These are phyloP conservation scores for Rhynchopsitta pachyrhyncha DNA, from an alignment of 2,113 vertebrate species.

Conservation along the genomic window DNA sequence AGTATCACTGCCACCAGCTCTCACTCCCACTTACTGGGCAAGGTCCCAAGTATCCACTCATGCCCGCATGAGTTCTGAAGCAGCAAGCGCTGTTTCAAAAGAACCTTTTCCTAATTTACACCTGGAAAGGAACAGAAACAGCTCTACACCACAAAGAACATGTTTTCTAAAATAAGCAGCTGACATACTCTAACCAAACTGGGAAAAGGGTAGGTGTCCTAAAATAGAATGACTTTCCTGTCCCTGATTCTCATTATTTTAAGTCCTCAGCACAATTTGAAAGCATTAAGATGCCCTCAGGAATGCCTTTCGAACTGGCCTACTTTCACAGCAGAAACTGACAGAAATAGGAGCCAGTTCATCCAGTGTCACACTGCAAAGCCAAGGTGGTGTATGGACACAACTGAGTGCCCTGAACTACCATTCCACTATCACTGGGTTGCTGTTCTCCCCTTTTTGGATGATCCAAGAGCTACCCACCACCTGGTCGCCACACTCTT, in stretches of 20 bases:
- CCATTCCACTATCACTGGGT: not conserved
- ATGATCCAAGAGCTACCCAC: not conserved
- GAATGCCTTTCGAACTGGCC: not conserved
- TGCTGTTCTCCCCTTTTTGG: accelerated
- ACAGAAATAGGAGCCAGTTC: not conserved
- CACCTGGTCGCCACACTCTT: not conserved
- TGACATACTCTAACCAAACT: not conserved
- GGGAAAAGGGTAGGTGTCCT: not conserved
- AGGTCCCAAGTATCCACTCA: not conserved
- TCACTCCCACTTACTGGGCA: not conserved
- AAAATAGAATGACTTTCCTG: not conserved
- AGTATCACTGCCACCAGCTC: not conserved
- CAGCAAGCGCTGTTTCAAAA: not conserved
- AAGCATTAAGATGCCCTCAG: not conserved
- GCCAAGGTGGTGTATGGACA: not conserved
- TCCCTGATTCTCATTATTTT: accelerated
- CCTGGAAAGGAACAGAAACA: not conserved
- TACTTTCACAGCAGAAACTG: not conserved
- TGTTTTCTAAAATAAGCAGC: not conserved
- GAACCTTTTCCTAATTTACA: not conserved
- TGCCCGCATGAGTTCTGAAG: not conserved
- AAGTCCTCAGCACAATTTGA: not conserved
- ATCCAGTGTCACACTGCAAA: not conserved
- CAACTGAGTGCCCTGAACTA: not conserved
- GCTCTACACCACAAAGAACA: not conserved